Conservation (phyloP, 2,888 invertebrate genomes). For the Imbricaverruca yamaguchii region DNA sequence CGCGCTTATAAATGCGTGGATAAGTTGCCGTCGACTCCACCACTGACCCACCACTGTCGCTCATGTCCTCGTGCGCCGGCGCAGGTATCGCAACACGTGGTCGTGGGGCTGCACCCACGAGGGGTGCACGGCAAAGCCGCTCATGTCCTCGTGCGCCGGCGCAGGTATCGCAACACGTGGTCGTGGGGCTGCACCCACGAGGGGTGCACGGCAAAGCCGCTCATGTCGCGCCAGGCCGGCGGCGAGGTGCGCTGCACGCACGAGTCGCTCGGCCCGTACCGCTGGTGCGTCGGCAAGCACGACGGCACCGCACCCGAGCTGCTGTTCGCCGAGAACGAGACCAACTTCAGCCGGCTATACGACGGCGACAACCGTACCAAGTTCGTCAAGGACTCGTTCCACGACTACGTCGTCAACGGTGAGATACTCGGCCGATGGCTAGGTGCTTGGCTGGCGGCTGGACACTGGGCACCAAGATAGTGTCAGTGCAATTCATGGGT, state of each 20-base stretch:
- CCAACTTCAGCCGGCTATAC: constrained; percentile 38
- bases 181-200: constrained; percentile 38
- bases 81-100: constrained; percentile 34
- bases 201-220: constrained; percentile 37
- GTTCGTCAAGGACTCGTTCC: constrained; percentile 14
- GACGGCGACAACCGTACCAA: constrained; percentile 25
- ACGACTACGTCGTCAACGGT: not conserved
- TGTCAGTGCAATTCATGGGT: no score
- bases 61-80: no score
- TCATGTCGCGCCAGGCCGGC: constrained; percentile 32
- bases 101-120: constrained; percentile 38
- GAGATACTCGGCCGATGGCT: not conserved
- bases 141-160: constrained; percentile 29
- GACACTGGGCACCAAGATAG: no score
- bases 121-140: constrained; percentile 37
- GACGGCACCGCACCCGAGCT: constrained; percentile 32
- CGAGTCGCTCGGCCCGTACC: constrained; percentile 35
- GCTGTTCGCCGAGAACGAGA: constrained; percentile 42
- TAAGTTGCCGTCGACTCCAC: no score
- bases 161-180: constrained; percentile 34
- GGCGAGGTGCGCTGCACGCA: constrained; percentile 36
- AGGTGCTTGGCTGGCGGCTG: no score
- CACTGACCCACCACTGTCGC: no score
- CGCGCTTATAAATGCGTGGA: no score
- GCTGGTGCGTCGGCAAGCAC: constrained; percentile 28